Evolutionary conservation across 2,797 vertebrate species (phyloP), one percentile per base, ranked within the genome.

Genomic region (Sternarchorhynchus goeldii): DNA sequence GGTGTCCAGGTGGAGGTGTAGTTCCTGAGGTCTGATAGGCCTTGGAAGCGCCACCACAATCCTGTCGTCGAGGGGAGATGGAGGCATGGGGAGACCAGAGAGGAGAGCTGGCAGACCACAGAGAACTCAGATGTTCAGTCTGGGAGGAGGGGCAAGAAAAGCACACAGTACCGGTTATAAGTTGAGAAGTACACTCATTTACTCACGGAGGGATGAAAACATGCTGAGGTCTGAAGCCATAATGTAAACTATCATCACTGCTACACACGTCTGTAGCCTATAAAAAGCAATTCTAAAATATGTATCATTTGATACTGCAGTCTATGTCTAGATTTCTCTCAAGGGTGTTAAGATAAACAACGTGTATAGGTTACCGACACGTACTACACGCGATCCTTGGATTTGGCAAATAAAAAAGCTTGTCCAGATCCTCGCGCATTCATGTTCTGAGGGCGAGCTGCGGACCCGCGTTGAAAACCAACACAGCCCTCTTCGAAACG

Each of bases 1-100:
- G 84, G 95, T 94, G 93, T 98, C 96, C 93, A 97, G 93, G 93
- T 94, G 92, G 86, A 99, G 94, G 92, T 93, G 95, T 90, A 99
- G 96, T 93, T 98, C 96, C 94, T 99, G 97, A 95, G 97, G 97
- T 96, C 97, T 94, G 90, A 96, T 94, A 50, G 97, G 97, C 95
- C 96, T 96, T 79, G 96, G 94, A 90, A 98, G 94, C 93, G 96
- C 95, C 95, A 97, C 96, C 92, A 98, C 96, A 95, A 99, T 95
- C 95, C 96, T 97, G 95, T 97, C 95, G 94, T 99, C 97, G 87
- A 99, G 95, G 90, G 98, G 97, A 95, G 97, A 95, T 69, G 98
- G 98, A 98, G 98, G 97, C 98, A 99, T 99, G 95, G 95, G 95
- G 96, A 97, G 92, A 94, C 96, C 76, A 81, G 76, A 92, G 96